Percentiles rank a stretch among this genome's conserved stretches.
Evolutionary conservation across 2,113 vertebrate species (phyloP).

Genomic region (Gasterosteus aculeatus): DNA sequence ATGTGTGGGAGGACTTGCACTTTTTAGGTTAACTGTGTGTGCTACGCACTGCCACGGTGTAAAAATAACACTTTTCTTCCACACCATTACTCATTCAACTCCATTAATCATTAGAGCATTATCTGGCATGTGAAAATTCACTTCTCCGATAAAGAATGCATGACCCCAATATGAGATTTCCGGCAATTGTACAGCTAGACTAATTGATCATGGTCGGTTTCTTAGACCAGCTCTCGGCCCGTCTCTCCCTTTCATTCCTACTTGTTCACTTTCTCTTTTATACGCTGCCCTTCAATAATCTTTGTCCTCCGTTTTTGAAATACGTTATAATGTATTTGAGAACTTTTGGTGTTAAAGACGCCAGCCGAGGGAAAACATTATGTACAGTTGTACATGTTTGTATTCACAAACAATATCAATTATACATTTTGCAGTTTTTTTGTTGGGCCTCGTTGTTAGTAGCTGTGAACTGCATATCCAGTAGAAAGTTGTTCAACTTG

Average conservation of each 20-base stretch:
- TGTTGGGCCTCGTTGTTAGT: constrained; percentile 27
- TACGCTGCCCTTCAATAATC: constrained; percentile 7
- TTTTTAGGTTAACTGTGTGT: constrained; percentile 72
- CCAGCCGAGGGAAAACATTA: constrained; percentile 4
- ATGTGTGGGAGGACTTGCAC: constrained; percentile 71
- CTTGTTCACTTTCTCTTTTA: background rate
- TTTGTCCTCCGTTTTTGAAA: background rate
- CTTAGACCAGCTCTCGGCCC: constrained; percentile 41
- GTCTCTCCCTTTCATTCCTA: background rate
- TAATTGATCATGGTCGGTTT: constrained; percentile 75
- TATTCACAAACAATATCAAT: constrained; percentile 6
- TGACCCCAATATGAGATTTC: constrained; percentile 81
- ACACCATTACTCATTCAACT: constrained; percentile 74
- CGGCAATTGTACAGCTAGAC: constrained; percentile 73
- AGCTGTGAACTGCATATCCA: background rate
- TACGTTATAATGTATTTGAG: background rate
- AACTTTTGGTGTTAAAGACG: constrained; percentile 17
- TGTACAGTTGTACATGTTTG: background rate
- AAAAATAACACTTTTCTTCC: constrained; percentile 71
- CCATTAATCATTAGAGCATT: constrained; percentile 79
- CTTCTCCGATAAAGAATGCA: constrained; percentile 76
- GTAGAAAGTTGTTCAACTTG: background rate
- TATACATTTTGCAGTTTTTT: background rate
- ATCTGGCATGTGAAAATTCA: constrained; percentile 81
- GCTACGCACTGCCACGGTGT: constrained; percentile 65